Conservation (phyloP, 2,797 vertebrate genomes). For the Chanos chanos region DNA sequence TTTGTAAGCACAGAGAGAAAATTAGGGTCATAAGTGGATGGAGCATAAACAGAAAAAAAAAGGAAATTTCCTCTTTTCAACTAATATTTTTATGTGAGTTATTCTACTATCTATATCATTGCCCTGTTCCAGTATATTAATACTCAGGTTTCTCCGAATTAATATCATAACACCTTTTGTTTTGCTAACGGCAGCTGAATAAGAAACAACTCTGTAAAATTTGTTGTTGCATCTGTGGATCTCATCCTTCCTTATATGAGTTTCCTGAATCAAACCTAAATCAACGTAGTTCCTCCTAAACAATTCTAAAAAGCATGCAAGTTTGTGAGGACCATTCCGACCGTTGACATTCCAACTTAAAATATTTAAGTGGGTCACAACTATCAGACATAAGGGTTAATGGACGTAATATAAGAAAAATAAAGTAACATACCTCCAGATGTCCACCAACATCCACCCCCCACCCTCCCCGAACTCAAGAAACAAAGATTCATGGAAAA, state of each 20-base stretch:
- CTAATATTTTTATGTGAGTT: background rate
- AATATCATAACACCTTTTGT: background rate
- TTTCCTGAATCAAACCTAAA: background rate
- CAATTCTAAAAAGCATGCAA: background rate
- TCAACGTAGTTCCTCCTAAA: background rate
- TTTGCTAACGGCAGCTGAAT: background rate
- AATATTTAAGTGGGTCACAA: background rate
- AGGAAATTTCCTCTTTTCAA: background rate
- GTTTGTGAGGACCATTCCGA: background rate
- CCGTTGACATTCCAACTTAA: background rate
- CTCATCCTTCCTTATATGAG: background rate
- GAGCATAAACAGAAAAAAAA: constrained; percentile 3
- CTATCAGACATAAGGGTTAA: background rate
- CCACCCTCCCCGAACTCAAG: background rate
- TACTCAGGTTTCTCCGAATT: background rate
- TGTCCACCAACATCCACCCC: background rate
- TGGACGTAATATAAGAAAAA: background rate
- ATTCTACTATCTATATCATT: background rate
- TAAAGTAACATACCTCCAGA: background rate
- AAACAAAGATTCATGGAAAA: background rate
- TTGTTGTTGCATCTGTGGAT: background rate
- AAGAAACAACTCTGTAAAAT: background rate
- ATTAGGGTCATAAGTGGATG: background rate
- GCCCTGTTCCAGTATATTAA: background rate
- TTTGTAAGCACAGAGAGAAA: background rate